A percentile compares a stretch with the other conserved stretches of the same genome.
These are phyloP conservation scores for Tachysurus vachellii DNA, from an alignment of 2,113 vertebrate genomes.

Conservation along the genomic window DNA sequence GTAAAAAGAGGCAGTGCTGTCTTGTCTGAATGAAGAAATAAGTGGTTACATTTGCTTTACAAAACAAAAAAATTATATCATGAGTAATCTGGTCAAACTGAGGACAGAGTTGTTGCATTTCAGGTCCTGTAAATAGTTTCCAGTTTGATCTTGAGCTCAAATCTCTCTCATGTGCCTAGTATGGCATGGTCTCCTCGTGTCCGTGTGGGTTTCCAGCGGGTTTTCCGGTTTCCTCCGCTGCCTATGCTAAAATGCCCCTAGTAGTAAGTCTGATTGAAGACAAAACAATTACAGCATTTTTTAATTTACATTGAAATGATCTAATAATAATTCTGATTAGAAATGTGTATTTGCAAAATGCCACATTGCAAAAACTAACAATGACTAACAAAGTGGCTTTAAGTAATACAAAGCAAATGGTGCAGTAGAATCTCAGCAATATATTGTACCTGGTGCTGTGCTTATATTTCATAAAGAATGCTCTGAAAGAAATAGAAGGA, in stretches of 20 bases:
- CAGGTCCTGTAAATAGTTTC: not conserved
- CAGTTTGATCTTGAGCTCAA: not conserved
- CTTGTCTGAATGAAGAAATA: constrained; percentile 4
- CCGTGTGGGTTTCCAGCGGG: not conserved
- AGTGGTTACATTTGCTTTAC: not conserved
- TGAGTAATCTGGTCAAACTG: not conserved
- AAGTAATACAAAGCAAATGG: not conserved
- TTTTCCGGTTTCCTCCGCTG: not conserved
- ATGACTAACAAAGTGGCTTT: not conserved
- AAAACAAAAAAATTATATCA: not conserved
- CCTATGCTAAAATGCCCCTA: not conserved
- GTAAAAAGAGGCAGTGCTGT: not conserved
- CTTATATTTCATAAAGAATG: not conserved
- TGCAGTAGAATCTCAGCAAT: not conserved
- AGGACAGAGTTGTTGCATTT: not conserved
- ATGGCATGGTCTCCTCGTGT: not conserved
- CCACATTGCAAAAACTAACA: not conserved
- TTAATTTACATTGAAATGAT: not conserved
- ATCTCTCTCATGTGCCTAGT: not conserved
- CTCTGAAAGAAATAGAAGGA: not conserved
- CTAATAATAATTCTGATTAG: not conserved
- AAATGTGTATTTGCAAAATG: not conserved
- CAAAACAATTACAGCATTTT: not conserved
- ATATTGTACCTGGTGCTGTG: not conserved
- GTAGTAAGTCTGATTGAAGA: too few species aligned